phyloP scores from a whole-genome alignment of 2,113 vertebrate genomes.

The Rhegmatorhina hoffmannsi region DNA sequence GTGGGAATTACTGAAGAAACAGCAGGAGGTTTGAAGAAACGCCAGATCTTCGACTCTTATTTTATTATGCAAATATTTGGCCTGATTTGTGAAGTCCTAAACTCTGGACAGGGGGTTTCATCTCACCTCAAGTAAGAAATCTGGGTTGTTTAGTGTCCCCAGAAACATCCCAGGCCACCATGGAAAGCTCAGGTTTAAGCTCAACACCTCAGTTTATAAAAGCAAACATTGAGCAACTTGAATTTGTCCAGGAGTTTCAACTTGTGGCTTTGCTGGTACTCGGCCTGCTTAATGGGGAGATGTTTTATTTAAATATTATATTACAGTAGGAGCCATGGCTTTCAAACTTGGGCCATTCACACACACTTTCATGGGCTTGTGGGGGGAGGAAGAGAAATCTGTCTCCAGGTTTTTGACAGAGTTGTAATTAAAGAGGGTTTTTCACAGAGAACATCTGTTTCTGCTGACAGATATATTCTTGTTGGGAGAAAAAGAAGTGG shows the following conservation, averaged over 20 bases:
- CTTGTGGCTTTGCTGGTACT: neutral
- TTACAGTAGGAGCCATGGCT: neutral
- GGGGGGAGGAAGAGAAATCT: neutral
- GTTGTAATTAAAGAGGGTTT: slow-evolving; percentile 60
- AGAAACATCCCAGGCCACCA: fast-evolving
- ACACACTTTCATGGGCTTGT: neutral
- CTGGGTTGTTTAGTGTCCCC: neutral
- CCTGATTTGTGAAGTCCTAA: neutral
- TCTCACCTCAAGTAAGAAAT: neutral
- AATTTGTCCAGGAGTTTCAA: neutral
- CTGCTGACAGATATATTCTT: slow-evolving; percentile 66
- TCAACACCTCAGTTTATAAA: neutral
- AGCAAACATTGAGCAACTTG: neutral
- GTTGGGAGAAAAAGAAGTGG: slow-evolving; percentile 56
- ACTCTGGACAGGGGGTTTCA: neutral
- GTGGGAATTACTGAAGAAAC: neutral
- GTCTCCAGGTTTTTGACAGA: slow-evolving; percentile 30
- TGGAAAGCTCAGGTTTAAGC: neutral
- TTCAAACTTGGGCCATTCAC: neutral
- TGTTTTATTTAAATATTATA: slow-evolving; percentile 23
- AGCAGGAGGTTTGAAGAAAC: neutral
- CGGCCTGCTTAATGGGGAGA: neutral
- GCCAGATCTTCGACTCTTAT: neutral
- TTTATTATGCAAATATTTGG: neutral
- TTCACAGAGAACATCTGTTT: slow-evolving; percentile 62